Conservation (phyloP, 2,888 invertebrate genomes). For the Agonopterix arenella region DNA sequence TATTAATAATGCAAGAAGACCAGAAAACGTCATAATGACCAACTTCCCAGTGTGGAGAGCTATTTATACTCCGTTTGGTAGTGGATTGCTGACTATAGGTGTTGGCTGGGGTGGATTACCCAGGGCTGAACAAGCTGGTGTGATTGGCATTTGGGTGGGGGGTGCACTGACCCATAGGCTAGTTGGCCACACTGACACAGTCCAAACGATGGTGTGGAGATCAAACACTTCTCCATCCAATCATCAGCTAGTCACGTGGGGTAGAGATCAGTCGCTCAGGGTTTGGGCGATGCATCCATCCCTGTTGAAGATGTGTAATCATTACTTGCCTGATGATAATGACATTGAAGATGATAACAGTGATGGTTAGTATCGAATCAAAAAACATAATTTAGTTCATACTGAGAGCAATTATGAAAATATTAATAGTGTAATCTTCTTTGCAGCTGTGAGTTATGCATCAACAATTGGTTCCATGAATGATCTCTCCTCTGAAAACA, state of each 20-base stretch:
- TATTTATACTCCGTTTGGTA: slow-evolving; percentile 94
- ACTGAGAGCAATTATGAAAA: background rate
- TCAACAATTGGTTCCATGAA: slow-evolving; percentile 60
- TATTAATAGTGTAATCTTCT: background rate
- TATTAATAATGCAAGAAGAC: slow-evolving; percentile 88
- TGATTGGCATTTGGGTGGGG: slow-evolving; percentile 72
- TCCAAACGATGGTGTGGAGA: slow-evolving; percentile 96
- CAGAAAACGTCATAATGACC: slow-evolving; percentile 90
- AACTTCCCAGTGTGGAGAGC: slow-evolving; percentile 95
- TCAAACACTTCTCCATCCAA: slow-evolving; percentile 81
- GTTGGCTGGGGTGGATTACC: slow-evolving; percentile 89
- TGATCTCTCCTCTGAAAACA: slow-evolving; percentile 51
- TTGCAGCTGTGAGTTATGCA: slow-evolving; percentile 62
- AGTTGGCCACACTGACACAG: slow-evolving; percentile 96
- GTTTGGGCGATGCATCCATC: slow-evolving; percentile 94
- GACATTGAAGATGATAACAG: slow-evolving; percentile 73
- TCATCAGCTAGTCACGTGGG: slow-evolving; percentile 95
- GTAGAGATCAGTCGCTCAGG: slow-evolving; percentile 93
- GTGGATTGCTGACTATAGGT: slow-evolving; percentile 93
- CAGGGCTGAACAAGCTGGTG: slow-evolving; percentile 86
- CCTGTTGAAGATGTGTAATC: slow-evolving; percentile 86
- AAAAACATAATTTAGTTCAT: background rate
- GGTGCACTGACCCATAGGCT: slow-evolving; percentile 90
- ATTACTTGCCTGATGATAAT: slow-evolving; percentile 80
- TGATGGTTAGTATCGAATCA: slow-evolving; percentile 50